Evolutionary conservation across 1,140 invertebrate species (phyloP), one percentile per base, ranked within the genome.

Genomic region (Prorops nasuta): DNA sequence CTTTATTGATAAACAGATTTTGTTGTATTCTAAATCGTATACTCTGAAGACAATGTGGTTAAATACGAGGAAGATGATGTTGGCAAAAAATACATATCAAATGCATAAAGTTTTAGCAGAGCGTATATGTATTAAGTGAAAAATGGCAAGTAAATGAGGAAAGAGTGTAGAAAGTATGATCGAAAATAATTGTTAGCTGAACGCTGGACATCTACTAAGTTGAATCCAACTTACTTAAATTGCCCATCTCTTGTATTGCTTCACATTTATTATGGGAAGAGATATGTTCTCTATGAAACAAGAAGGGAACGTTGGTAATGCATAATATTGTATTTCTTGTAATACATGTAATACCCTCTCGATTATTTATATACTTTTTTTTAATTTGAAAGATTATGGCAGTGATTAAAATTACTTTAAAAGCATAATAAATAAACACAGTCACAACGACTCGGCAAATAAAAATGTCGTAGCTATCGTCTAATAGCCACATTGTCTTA

Each of bases 271-370:
- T 69, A 72, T 51, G 55, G 66, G 61, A 64, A 71, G 60, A 68
- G 62, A 73, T 63, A 70, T 70, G 54, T 71, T 68, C 60, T 73
- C 69, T 72, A 73, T 67, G 63, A 49, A 71, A 71, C 60, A 63
- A 69, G 67, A 72, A 71, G 42, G 52, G 49, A 61, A 61, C 36
- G 43, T 57, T 50, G 40, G 24, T 58, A 43, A 31, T 51, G 42
- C 24, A n/a, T 44, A 42, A n/a, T 20, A 17, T 10, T 28, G 21
- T 28, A 37, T 39, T 39, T 32, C 34, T 12, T 32, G 8, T 38
- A 31, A 54, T 28, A 44, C 46, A 34, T 41, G 22, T 39, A 48
- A 28, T 49, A 44, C 37, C 21, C 19, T 31, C 31, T 28, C n/a
- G 34, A 7, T 39, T 35, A 21, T 8, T 46, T 46, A 12, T 4